Conservation (phyloP, 2,797 vertebrate genomes). For the Enteromius afrohamiltoni region DNA sequence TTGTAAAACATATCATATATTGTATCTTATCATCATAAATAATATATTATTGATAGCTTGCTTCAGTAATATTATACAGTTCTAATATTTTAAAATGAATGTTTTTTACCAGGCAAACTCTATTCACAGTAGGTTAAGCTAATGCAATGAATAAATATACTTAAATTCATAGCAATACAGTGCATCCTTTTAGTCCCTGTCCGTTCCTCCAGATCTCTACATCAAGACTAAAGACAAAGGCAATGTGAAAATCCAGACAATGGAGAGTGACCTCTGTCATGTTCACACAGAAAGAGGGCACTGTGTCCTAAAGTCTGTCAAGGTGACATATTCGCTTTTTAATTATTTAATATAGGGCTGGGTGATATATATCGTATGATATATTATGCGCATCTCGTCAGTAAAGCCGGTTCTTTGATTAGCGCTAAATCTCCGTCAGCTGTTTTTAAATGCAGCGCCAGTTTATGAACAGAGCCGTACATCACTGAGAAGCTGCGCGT, state of each 20-base stretch:
- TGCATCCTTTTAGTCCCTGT: constrained; percentile 23
- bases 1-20: not conserved
- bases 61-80: not conserved
- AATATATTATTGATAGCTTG: not conserved
- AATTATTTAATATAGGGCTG: not conserved
- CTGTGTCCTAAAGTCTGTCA: constrained; percentile 87
- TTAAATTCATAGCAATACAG: not conserved
- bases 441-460: too few species aligned
- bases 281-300: constrained; percentile 86
- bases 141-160: not conserved
- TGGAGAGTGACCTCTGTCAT: constrained; percentile 88
- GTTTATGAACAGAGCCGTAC: too few species aligned
- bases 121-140: not conserved
- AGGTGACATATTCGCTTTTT: constrained; percentile 73
- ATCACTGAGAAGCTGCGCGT: too few species aligned
- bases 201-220: constrained; percentile 82
- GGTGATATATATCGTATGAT: too few species aligned
- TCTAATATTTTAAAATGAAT: not conserved
- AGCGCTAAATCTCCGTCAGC: too few species aligned
- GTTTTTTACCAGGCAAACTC: not conserved
- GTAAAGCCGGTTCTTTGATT: too few species aligned
- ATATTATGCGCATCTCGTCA: too few species aligned
- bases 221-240: constrained; percentile 84
- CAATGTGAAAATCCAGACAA: constrained; percentile 83
- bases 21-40: not conserved